Base-by-base conservation (phyloP, 2,113 vertebrate species). In the Vombatus ursinus region DNA sequence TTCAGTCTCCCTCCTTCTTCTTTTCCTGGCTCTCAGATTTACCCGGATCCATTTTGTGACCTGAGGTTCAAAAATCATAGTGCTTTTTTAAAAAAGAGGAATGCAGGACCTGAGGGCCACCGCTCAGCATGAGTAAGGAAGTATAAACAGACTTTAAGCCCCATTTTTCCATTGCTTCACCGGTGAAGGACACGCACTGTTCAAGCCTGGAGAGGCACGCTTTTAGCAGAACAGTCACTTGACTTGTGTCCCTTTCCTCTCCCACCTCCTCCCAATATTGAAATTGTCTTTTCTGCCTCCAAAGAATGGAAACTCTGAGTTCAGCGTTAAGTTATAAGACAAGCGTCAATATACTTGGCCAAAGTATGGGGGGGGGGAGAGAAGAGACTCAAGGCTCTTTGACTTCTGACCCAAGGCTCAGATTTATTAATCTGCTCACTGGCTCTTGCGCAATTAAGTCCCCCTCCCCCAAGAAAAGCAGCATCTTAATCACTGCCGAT, bases 1-100 rank as follows among this genome's bases (percentile, higher is more conserved):
- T 98, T 99, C 98, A 96, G 97, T 97, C 57, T 97, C 97, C 91
- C 95, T 98, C 98, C 99, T 99, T 97, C 99, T 99, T 98, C 99
- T 99, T 98, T 99, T 99, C 98, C 98, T 98, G 96, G 98, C 97
- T 98, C 97, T 99, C 96, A 91, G 98, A 98, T 99, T 99, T 98
- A 98, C 91, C 95, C 98, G 99, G 98, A 99, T 99, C 99, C 99
- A 99, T 99, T 99, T 99, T 98, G 97, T 95, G 98, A 99, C 99
- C 99, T 99, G 98, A 93, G 98, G 98, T 99, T 98, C 95, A 98
- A 98, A 96, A 98, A 98, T 26, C 95, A 98, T 11, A 97, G 49
- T 25, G 93, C 93, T 95, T 98, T 96, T 98, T 97, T 94, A 98
- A 96, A 11, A 97, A 96, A 96, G 50, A 77, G 92, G 94, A 97